phyloP scores from a whole-genome alignment of 2,113 vertebrate genomes.

The Bostrychus sinensis region DNA sequence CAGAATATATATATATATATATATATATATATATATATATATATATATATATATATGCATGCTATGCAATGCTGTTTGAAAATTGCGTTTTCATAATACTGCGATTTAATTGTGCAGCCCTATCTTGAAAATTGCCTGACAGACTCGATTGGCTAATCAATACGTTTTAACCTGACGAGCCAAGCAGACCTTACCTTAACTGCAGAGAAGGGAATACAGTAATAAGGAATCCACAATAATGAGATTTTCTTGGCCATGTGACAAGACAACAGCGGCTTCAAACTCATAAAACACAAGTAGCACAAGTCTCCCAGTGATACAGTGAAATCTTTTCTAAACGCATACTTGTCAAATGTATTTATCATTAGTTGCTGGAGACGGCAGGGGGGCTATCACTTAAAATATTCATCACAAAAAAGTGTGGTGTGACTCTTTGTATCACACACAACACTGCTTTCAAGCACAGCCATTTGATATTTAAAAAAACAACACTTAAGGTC shows the following conservation, averaged over 20 bases:
- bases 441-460: slow-evolving; percentile 35
- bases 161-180: slow-evolving; percentile 49
- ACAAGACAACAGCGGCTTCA: slow-evolving; percentile 22
- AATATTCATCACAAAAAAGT: slow-evolving; percentile 61
- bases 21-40: too few relatives aligned
- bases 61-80: background rate
- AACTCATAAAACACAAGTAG: slow-evolving; percentile 4
- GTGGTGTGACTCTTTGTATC: slow-evolving; percentile 34
- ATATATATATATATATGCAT: too few relatives aligned
- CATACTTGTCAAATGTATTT: slow-evolving; percentile 57
- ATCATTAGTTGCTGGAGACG: slow-evolving; percentile 58
- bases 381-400: slow-evolving; percentile 52
- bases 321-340: slow-evolving; percentile 51
- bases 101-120: slow-evolving; percentile 1
- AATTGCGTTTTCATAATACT: background rate
- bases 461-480: slow-evolving; percentile 2
- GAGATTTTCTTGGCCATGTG: background rate
- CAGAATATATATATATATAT: too few relatives aligned
- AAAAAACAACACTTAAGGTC: background rate
- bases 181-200: slow-evolving; percentile 9
- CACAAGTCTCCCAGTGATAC: slow-evolving; percentile 23
- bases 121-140: slow-evolving; percentile 32
- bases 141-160: slow-evolving; percentile 47
- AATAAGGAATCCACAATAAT: slow-evolving; percentile 1
- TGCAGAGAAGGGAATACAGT: slow-evolving; percentile 2